Conservation (phyloP, 2,113 vertebrate genomes). For the Saimiri boliviensis region DNA sequence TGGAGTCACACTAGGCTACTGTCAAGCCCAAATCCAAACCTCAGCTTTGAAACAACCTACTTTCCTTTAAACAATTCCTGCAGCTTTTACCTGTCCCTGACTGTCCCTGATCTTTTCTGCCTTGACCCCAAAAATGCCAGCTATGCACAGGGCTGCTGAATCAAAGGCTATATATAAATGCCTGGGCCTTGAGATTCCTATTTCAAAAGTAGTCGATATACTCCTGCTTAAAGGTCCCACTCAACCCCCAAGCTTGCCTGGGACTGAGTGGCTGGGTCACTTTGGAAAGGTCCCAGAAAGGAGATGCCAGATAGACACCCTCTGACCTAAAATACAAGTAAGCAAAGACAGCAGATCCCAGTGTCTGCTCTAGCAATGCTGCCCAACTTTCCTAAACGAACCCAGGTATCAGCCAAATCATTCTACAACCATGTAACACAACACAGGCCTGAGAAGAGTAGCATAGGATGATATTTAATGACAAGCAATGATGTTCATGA, state of each 20-base stretch:
- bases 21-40: background rate
- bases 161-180: slow-evolving; percentile 36
- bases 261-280: background rate
- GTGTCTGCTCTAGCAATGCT: background rate
- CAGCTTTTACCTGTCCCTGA: background rate
- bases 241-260: background rate
- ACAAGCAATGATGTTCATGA: background rate
- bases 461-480: background rate
- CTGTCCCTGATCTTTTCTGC: slow-evolving; percentile 25
- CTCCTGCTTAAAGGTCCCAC: background rate
- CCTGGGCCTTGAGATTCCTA: background rate
- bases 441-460: background rate
- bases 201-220: background rate
- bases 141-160: background rate
- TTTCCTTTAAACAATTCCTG: background rate
- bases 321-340: background rate
- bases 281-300: background rate
- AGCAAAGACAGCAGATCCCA: background rate
- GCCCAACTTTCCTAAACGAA: background rate
- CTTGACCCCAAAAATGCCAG: slow-evolving; percentile 1
- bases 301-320: background rate
- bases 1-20: background rate
- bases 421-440: background rate
- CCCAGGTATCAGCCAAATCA: background rate
- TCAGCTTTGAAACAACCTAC: background rate